Evolutionary conservation across 2,888 invertebrate species (phyloP).

Genomic region (Atrina japonica): DNA sequence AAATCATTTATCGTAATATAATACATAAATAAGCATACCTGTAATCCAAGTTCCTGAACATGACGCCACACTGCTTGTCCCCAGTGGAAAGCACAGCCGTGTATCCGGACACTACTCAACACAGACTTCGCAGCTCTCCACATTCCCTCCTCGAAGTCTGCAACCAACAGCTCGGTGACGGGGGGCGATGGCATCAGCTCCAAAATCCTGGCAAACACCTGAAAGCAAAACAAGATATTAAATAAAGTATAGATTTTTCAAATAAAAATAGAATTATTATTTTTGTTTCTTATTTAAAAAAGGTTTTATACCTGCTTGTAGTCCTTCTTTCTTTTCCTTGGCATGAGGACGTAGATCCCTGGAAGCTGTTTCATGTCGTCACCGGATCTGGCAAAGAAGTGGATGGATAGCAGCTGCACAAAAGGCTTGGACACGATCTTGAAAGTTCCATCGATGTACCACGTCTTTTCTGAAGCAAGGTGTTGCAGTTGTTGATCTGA

Average conservation of each 20-base stretch:
- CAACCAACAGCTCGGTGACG: too few relatives aligned
- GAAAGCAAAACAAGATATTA: not conserved
- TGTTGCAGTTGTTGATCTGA: constrained; percentile 18
- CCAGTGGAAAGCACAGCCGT: too few relatives aligned
- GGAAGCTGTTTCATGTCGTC: constrained; percentile 22
- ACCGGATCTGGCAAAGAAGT: constrained; percentile 18
- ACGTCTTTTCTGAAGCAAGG: constrained; percentile 1
- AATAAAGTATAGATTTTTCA: too few relatives aligned
- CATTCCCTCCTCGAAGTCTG: not conserved
- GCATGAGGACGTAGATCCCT: constrained; percentile 14
- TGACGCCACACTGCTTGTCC: too few relatives aligned
- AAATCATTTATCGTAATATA: constrained; percentile 2
- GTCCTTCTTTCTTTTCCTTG: constrained; percentile 11
- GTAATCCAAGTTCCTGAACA: too few relatives aligned
- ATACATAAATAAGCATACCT: constrained; percentile 4
- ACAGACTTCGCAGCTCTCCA: constrained; percentile 4
- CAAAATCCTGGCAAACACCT: constrained; percentile 4
- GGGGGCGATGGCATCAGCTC: constrained; percentile 2
- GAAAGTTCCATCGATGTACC: constrained; percentile 20
- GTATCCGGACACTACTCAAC: not conserved
- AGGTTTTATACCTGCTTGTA: constrained; percentile 10
- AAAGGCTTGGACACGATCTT: too few relatives aligned
- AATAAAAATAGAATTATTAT: too few relatives aligned
- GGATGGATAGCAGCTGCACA: constrained; percentile 19
- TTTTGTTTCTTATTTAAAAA: too few relatives aligned